Percentiles rank a stretch among this genome's conserved stretches.
Evolutionary conservation across 2,888 invertebrate species (phyloP).

Genomic region (Onchidella celtica): DNA sequence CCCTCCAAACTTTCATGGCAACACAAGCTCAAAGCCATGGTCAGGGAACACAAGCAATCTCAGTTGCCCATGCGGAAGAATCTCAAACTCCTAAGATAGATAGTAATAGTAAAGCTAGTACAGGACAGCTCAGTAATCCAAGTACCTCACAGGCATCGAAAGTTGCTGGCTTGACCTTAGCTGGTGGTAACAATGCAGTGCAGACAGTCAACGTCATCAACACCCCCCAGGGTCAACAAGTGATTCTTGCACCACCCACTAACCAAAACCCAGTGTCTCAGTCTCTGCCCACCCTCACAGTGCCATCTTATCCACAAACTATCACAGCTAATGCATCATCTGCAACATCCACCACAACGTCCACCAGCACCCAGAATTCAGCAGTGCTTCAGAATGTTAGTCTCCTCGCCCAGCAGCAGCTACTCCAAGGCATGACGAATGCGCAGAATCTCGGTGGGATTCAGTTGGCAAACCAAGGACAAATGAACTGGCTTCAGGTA

Average conservation of each 20-base stretch:
- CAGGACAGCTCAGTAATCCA: constrained; percentile 8
- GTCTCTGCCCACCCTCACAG: constrained; percentile 58
- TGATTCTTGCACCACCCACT: constrained; percentile 59
- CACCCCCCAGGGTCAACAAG: constrained; percentile 59
- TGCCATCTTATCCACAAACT: constrained; percentile 63
- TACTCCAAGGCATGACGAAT: constrained; percentile 61
- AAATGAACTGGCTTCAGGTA: constrained; percentile 63
- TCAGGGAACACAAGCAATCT: not conserved
- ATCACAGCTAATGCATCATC: constrained; percentile 59
- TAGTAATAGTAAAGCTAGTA: not conserved
- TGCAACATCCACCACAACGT: constrained; percentile 63
- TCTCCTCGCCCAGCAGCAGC: constrained; percentile 64
- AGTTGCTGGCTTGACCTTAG: constrained; percentile 6
- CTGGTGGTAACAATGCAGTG: constrained; percentile 40
- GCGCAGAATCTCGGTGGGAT: constrained; percentile 62
- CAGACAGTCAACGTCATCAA: constrained; percentile 58
- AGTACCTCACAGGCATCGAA: constrained; percentile 1
- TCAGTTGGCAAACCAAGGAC: constrained; percentile 66
- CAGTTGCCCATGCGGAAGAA: constrained; percentile 9
- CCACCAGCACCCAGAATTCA: constrained; percentile 50
- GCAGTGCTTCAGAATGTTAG: constrained; percentile 47
- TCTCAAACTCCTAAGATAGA: not conserved
- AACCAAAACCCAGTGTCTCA: constrained; percentile 45
- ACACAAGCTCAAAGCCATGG: constrained; percentile 27
- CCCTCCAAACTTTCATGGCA: constrained; percentile 42